Conservation (phyloP, 2,888 invertebrate genomes). For the Chydorus sphaericus region DNA sequence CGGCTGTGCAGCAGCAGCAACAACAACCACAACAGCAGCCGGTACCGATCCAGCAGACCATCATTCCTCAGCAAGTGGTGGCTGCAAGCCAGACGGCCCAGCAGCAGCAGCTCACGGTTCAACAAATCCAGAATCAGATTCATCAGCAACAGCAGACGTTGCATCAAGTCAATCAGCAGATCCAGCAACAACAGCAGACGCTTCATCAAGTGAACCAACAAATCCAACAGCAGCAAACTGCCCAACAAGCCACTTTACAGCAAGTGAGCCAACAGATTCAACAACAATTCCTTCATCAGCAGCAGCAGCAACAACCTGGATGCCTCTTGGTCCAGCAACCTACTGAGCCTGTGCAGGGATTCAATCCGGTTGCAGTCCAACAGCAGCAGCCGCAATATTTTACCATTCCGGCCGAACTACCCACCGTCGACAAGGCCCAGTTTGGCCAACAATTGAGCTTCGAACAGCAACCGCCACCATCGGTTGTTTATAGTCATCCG, state of each 20-base stretch:
- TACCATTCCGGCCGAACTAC: background rate
- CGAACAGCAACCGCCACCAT: background rate
- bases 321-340: background rate
- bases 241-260: slow-evolving; percentile 38
- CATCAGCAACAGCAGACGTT: slow-evolving; percentile 9
- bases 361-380: background rate
- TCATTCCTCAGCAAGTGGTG: slow-evolving; percentile 2
- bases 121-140: background rate
- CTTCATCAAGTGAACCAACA: slow-evolving; percentile 32
- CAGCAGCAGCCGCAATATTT: background rate
- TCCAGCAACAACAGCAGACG: slow-evolving; percentile 23
- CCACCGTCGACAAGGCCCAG: background rate
- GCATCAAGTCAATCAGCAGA: slow-evolving; percentile 19
- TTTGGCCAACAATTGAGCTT: too few species aligned
- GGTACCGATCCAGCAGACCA: background rate
- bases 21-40: background rate
- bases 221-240: slow-evolving; percentile 37
- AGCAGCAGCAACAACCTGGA: background rate
- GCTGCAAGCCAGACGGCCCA: background rate
- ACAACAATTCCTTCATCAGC: background rate
- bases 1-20: background rate
- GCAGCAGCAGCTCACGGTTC: background rate
- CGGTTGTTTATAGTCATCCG: background rate
- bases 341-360: background rate
- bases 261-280: slow-evolving; percentile 34